Conservation (phyloP, 2,888 invertebrate genomes). For the Dicroscelio sp. region DNA sequence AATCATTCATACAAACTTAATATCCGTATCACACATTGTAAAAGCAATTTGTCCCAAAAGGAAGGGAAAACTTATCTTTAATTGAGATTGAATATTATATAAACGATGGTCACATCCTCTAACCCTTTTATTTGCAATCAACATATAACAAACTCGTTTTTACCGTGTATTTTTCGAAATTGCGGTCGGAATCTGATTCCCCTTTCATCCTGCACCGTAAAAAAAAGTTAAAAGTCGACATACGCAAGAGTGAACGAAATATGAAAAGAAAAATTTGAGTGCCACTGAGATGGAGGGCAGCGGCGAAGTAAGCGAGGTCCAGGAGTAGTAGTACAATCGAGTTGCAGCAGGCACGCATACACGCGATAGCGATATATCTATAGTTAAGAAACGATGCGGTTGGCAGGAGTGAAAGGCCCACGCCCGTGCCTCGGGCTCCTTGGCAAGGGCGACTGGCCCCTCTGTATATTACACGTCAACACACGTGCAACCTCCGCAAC, state of each 20-base stretch:
- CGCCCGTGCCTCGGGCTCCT: slow-evolving; percentile 91
- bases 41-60: too few species aligned
- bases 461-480: slow-evolving; percentile 85
- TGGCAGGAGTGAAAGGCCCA: slow-evolving; percentile 92
- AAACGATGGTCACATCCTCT: too few species aligned
- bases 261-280: slow-evolving; percentile 83
- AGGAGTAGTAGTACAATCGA: slow-evolving; percentile 71
- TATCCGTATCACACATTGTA: too few species aligned
- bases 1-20: too few species aligned
- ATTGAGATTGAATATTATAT: too few species aligned
- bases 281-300: slow-evolving; percentile 85
- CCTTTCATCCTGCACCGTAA: too few species aligned
- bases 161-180: too few species aligned
- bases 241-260: slow-evolving; percentile 14
- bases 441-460: slow-evolving; percentile 91
- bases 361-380: slow-evolving; percentile 72
- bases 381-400: slow-evolving; percentile 90
- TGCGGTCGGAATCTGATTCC: neutral
- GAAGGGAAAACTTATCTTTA: too few species aligned
- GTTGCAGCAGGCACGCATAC: slow-evolving; percentile 75
- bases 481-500: slow-evolving; percentile 79
- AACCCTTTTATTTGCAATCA: too few species aligned
- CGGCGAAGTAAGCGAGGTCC: slow-evolving; percentile 79
- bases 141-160: too few species aligned
- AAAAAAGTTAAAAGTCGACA: neutral